phyloP scores from a whole-genome alignment of 2,797 vertebrate species.

The Gouania willdenowi region DNA sequence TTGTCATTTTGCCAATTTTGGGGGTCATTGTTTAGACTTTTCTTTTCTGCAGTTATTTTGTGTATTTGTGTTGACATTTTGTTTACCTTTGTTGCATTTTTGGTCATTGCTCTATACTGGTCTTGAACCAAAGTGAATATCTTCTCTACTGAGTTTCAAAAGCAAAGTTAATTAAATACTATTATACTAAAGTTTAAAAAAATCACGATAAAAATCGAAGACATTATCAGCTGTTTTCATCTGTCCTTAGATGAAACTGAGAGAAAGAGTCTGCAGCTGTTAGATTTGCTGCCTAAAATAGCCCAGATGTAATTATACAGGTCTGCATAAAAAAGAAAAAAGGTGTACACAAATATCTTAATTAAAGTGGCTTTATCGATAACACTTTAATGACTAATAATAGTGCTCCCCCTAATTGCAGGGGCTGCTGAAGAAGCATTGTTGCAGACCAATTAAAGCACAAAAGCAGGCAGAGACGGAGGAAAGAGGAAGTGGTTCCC shows the following conservation, averaged over 20 bases:
- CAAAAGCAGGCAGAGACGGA: neutral
- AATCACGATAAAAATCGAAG: too few relatives aligned
- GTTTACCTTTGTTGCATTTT: too few relatives aligned
- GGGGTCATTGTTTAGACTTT: too few relatives aligned
- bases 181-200: too few relatives aligned
- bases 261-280: too few relatives aligned
- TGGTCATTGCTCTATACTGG: too few relatives aligned
- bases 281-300: constrained; percentile 55
- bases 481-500: neutral
- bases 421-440: constrained; percentile 18
- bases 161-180: too few relatives aligned
- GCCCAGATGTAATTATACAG: constrained; percentile 57
- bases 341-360: constrained; percentile 62
- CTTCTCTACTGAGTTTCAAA: too few relatives aligned
- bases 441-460: constrained; percentile 5
- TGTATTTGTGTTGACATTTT: too few relatives aligned
- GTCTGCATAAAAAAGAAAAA: constrained; percentile 58
- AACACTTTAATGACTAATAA: constrained; percentile 31
- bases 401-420: constrained; percentile 48
- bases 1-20: too few relatives aligned
- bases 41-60: too few relatives aligned
- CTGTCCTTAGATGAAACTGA: constrained; percentile 29
- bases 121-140: too few relatives aligned
- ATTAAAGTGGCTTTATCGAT: constrained; percentile 65
- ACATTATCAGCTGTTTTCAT: constrained; percentile 25